A percentile compares a stretch with the other conserved stretches of the same genome.
Conservation (phyloP, 1,140 invertebrate species). For the Gryon sp. region DNA sequence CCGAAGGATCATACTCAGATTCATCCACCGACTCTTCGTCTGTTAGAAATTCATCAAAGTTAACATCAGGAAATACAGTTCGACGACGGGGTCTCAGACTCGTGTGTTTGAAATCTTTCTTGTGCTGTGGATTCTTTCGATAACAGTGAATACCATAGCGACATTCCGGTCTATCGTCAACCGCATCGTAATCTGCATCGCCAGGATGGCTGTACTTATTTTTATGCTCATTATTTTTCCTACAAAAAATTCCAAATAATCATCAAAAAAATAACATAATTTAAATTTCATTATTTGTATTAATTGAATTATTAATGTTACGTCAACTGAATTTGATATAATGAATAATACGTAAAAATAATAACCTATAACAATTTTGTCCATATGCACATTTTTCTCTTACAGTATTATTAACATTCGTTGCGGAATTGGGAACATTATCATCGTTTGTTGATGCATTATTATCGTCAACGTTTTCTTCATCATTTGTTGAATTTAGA, state of each 20-base stretch:
- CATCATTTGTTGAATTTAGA: no score
- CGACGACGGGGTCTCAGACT: constrained; percentile 16
- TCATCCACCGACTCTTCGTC: constrained; percentile 72
- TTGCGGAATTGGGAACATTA: neutral
- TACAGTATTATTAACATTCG: neutral
- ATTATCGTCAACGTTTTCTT: neutral
- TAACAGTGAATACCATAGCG: constrained; percentile 80
- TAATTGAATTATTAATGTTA: neutral
- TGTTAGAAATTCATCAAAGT: constrained; percentile 37
- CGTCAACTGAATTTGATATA: no score
- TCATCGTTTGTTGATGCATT: neutral
- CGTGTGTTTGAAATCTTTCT: constrained; percentile 78
- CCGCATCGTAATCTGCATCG: constrained; percentile 79
- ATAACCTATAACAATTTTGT: constrained; percentile 41
- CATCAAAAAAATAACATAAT: neutral
- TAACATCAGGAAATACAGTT: constrained; percentile 18
- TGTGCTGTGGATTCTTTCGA: constrained; percentile 79
- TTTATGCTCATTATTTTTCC: constrained; percentile 77
- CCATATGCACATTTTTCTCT: constrained; percentile 48
- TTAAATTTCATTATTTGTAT: neutral
- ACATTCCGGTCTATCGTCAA: constrained; percentile 79
- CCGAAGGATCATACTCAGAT: constrained; percentile 71
- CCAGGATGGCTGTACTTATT: constrained; percentile 76
- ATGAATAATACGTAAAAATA: no score
- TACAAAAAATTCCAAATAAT: constrained; percentile 50